Base-by-base conservation (phyloP, 2,113 vertebrate genomes). In the Aix galericulata region DNA sequence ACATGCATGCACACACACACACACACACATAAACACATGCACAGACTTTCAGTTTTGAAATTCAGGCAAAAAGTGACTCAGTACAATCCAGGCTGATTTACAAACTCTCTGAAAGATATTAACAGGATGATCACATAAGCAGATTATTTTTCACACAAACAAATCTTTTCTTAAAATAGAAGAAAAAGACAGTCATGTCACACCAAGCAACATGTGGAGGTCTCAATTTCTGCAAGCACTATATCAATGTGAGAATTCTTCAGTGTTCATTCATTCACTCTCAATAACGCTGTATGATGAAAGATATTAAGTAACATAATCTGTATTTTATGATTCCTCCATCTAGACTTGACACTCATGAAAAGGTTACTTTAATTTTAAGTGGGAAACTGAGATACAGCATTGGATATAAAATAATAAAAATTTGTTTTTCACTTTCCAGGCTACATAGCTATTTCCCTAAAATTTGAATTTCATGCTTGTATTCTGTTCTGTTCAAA, bases 341-440 rank as follows among this genome's bases (percentile, higher is more conserved):
- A 68, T 46, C 38, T 46, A 85, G n/a, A 26, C 13, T 93, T 71
- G 36, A 84, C 36, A 71, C 62, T 50, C 25, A 22, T 4, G 23
- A 62, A 95, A 83, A 89, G 34, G 13, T 92, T 87, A 74, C 77
- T 88, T 69, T 55, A 74, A 17, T 91, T 94, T 89, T 75, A 74
- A 89, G 31, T 34, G 22, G 16, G 78, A 89, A 82, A 73, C 10
- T 38, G 58, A 81, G 63, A 34, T 34, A 67, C 0, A 0, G 13
- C 15, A 66, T 17, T 68, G 8, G 34, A 87, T 76, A 75, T 62
- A 66, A 86, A 67, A 52, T 23, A 76, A 75, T 4, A 53, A 16
- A 2, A 20, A 8, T 15, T 27, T 68, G 46, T 48, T 23, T 64
- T 32, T 12, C 38, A 66, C 13, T 91, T 84, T 81, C n/a, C 56